phyloP scores from a whole-genome alignment of 2,113 vertebrate species.

The Corvus moneduloides region DNA sequence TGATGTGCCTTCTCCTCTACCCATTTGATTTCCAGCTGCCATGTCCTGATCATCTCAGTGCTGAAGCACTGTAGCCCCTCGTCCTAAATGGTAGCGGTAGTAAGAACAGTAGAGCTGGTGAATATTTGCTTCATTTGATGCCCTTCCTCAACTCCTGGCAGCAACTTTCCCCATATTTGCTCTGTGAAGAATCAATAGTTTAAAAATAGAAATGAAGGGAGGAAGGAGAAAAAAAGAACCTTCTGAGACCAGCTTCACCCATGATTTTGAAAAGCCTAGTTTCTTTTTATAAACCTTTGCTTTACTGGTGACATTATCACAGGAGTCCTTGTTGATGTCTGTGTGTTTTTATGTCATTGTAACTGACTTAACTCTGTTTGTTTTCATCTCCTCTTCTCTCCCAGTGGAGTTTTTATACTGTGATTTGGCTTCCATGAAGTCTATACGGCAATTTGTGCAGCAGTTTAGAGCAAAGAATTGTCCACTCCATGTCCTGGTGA shows the following conservation, averaged over 20 bases:
- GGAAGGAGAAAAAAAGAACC: not conserved
- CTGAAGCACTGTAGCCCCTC: not conserved
- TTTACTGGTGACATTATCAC: not conserved
- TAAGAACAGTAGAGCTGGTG: not conserved
- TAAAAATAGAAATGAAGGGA: not conserved
- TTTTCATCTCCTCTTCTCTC: not conserved
- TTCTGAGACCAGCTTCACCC: not conserved
- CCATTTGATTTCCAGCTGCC: not conserved
- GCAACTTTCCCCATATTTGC: not conserved
- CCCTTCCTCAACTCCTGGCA: not conserved
- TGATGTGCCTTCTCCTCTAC: not conserved
- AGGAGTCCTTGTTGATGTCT: not conserved
- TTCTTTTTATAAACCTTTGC: not conserved
- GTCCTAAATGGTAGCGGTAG: not conserved
- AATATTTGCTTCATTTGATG: not conserved
- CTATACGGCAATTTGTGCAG: constrained; percentile 79
- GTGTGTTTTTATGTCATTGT: not conserved
- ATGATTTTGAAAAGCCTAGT: not conserved
- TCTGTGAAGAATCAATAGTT: not conserved
- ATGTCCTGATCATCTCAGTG: not conserved
- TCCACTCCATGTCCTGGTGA: constrained; percentile 87
- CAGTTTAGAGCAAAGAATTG: constrained; percentile 76
- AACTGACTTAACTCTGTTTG: not conserved
- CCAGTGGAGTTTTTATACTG: constrained; percentile 86
- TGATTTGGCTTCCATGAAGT: constrained; percentile 87